Percentiles rank a stretch among this genome's conserved stretches.
These are phyloP conservation scores for Salvator merianae DNA, from an alignment of 2,113 vertebrate species.

Conservation along the genomic window DNA sequence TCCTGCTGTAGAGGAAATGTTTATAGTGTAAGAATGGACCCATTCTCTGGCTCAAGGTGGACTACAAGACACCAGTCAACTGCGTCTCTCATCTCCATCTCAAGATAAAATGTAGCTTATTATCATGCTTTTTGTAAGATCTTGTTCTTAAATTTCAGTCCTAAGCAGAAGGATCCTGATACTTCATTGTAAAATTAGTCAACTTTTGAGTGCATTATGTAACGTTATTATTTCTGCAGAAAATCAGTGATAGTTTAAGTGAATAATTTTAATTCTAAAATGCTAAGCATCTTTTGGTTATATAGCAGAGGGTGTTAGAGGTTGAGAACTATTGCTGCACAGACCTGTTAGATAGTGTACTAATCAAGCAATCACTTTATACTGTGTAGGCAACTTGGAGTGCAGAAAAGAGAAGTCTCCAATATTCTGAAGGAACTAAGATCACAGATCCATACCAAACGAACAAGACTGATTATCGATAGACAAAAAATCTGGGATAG, in stretches of 20 bases:
- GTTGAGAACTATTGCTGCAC: background rate
- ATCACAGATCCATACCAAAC: slow-evolving; percentile 74
- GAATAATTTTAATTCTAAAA: background rate
- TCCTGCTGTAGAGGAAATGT: too few relatives aligned
- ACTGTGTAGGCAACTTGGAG: slow-evolving; percentile 72
- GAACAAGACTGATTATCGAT: slow-evolving; percentile 76
- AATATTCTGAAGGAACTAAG: slow-evolving; percentile 79
- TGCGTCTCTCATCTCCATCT: too few relatives aligned
- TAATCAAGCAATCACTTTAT: slow-evolving; percentile 28
- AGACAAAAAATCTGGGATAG: slow-evolving; percentile 77
- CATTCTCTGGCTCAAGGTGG: too few relatives aligned
- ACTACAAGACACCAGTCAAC: too few relatives aligned
- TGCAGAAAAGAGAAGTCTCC: slow-evolving; percentile 67
- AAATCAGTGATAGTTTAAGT: background rate
- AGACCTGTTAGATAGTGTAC: background rate
- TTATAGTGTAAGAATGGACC: too few relatives aligned
- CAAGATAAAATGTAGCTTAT: too few relatives aligned
- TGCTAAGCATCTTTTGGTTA: background rate
- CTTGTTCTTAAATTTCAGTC: background rate
- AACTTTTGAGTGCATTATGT: background rate
- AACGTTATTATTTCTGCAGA: background rate
- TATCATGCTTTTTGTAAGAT: background rate
- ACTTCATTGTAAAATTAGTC: background rate
- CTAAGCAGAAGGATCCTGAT: background rate
- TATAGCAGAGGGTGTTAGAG: background rate